Percentiles rank a stretch among this genome's conserved stretches.
Evolutionary conservation across 1,140 invertebrate species (phyloP).

Genomic region (Drosophila sp.): DNA sequence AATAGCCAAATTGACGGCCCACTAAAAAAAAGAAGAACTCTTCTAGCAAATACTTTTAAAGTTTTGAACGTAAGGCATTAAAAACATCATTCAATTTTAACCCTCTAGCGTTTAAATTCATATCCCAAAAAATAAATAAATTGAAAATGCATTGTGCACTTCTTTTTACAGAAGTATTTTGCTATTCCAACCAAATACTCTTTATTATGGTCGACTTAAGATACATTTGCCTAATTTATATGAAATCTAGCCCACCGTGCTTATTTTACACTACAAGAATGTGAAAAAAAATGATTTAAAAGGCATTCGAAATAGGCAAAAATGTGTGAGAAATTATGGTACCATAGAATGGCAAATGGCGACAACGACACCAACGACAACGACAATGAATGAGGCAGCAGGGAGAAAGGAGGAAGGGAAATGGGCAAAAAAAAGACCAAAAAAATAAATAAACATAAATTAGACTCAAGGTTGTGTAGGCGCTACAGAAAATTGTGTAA

Average conservation of each 20-base stretch:
- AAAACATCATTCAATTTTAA: too few species aligned
- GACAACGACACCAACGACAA: constrained; percentile 20
- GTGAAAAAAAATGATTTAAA: constrained; percentile 39
- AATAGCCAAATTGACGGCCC: too few species aligned
- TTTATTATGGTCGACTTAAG: too few species aligned
- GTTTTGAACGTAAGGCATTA: too few species aligned
- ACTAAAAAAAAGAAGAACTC: too few species aligned
- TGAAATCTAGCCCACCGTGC: constrained; percentile 22
- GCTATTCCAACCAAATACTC: too few species aligned
- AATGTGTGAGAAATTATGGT: constrained; percentile 3
- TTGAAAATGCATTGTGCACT: too few species aligned
- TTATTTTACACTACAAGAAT: background rate
- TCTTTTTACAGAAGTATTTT: too few species aligned
- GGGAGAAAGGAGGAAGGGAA: background rate
- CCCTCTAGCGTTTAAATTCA: too few species aligned
- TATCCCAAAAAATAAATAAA: too few species aligned
- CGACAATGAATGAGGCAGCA: constrained; percentile 38
- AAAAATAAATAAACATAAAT: constrained; percentile 37
- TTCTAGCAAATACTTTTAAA: too few species aligned
- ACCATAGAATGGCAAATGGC: constrained; percentile 16
- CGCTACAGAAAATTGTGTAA: constrained; percentile 55
- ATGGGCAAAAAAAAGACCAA: constrained; percentile 8
- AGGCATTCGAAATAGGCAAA: constrained; percentile 50
- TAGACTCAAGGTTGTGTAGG: constrained; percentile 28
- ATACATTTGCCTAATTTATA: background rate